Percentiles rank a stretch among this genome's conserved stretches.
These are phyloP conservation scores for Capitella teleta DNA, from an alignment of 1,140 invertebrate genomes.

Conservation along the genomic window DNA sequence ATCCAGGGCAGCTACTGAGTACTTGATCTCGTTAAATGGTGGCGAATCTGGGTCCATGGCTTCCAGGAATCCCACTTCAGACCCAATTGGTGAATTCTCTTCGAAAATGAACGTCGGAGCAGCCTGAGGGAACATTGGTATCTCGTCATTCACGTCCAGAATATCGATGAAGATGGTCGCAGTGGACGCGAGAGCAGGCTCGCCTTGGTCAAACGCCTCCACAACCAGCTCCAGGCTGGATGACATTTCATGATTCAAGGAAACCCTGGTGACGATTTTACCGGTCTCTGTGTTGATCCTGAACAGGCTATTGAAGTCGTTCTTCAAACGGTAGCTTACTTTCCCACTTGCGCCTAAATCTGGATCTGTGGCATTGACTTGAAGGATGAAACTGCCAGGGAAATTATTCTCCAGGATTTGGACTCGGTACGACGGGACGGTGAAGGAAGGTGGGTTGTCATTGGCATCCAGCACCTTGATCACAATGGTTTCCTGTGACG, in stretches of 20 bases:
- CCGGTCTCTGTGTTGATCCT: constrained; percentile 75
- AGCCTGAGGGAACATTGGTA: constrained; percentile 64
- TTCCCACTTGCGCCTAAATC: constrained; percentile 5
- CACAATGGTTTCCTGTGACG: constrained; percentile 63
- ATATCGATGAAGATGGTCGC: constrained; percentile 87
- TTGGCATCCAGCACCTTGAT: constrained; percentile 69
- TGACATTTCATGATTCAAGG: constrained; percentile 82
- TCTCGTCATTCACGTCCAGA: constrained; percentile 62
- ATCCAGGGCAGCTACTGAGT: background rate
- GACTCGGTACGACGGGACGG: background rate
- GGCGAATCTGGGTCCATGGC: constrained; percentile 7
- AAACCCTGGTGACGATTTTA: constrained; percentile 62
- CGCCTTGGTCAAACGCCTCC: constrained; percentile 85
- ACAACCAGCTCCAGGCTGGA: constrained; percentile 77
- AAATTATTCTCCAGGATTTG: constrained; percentile 10
- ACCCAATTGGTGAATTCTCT: constrained; percentile 70
- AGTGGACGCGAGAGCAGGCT: constrained; percentile 62
- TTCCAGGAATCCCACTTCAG: constrained; percentile 30
- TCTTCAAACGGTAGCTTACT: constrained; percentile 4
- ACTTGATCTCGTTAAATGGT: constrained; percentile 7
- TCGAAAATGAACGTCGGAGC: constrained; percentile 55
- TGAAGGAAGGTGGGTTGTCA: constrained; percentile 55
- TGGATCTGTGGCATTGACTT: constrained; percentile 1
- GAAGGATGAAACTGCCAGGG: background rate
- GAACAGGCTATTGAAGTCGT: constrained; percentile 38